These are phyloP conservation scores for Theristus sp. DNA, from an alignment of 2,888 invertebrate genomes.

Conservation along the genomic window DNA sequence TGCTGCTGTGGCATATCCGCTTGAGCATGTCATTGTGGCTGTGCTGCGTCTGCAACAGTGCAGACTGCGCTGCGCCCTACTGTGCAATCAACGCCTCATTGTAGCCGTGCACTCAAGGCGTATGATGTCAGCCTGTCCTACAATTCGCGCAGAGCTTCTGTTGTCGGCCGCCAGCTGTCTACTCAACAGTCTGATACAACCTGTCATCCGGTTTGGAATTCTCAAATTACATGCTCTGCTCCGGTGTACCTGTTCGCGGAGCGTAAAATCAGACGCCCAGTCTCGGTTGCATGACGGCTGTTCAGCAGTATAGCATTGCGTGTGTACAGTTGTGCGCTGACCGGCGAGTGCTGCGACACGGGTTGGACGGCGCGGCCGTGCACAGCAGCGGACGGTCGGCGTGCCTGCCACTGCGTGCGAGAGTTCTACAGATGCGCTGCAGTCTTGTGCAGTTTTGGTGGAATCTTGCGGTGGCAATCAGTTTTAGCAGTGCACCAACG, in stretches of 20 bases:
- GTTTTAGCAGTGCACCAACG: neutral
- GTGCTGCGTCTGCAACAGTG: neutral
- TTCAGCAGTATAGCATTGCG: neutral
- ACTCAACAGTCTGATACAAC: too few relatives aligned
- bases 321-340: neutral
- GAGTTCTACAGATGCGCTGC: neutral
- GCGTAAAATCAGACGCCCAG: too few relatives aligned
- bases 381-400: neutral
- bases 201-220: too few relatives aligned
- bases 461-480: too few relatives aligned
- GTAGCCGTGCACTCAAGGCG: neutral
- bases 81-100: neutral
- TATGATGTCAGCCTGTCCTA: neutral
- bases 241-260: too few relatives aligned
- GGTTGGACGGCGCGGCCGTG: neutral
- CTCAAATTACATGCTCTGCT: too few relatives aligned
- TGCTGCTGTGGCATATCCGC: neutral
- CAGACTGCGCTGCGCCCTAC: neutral
- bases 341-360: neutral
- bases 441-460: neutral
- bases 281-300: neutral
- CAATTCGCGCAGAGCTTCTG: too few relatives aligned
- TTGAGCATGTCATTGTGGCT: neutral
- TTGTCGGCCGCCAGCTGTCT: too few relatives aligned
- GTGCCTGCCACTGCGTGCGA: neutral